Evolutionary conservation across 2,888 invertebrate species (phyloP).

Genomic region (Dyspetes luteomarginatus): DNA sequence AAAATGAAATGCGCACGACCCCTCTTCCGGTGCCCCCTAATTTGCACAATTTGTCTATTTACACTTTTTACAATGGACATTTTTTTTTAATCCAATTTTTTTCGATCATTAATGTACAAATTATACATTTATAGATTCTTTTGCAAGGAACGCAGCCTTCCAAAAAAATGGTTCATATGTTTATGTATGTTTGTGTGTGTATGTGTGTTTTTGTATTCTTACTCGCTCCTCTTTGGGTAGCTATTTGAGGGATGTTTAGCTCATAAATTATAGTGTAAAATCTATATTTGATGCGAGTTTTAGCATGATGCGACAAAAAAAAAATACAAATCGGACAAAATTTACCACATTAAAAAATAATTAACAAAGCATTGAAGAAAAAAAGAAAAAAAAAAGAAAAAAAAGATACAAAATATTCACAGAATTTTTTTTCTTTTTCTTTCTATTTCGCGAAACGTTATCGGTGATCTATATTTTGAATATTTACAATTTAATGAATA

Average conservation of each 20-base stretch:
- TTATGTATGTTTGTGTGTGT: constrained; percentile 28
- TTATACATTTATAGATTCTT: constrained; percentile 73
- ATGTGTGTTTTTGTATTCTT: constrained; percentile 20
- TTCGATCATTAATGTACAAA: constrained; percentile 74
- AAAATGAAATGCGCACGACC: constrained; percentile 56
- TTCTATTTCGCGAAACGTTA: no score
- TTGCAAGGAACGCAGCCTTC: constrained; percentile 61
- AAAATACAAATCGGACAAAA: neutral
- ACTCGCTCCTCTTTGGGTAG: constrained; percentile 44
- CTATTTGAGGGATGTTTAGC: neutral
- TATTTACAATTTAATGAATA: no score
- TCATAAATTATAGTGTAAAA: neutral
- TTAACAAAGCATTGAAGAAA: no score
- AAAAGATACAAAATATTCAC: no score
- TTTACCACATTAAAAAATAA: no score
- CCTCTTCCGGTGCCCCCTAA: constrained; percentile 65
- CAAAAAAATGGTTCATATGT: constrained; percentile 33
- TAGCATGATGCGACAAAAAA: neutral
- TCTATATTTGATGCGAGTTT: neutral
- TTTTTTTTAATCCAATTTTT: constrained; percentile 7
- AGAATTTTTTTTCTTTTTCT: no score
- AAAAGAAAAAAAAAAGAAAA: no score
- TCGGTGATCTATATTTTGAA: no score
- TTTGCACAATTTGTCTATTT: constrained; percentile 72
- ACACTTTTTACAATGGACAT: constrained; percentile 78